phyloP scores from a whole-genome alignment of 1,140 invertebrate species.

The Solen grandis region DNA sequence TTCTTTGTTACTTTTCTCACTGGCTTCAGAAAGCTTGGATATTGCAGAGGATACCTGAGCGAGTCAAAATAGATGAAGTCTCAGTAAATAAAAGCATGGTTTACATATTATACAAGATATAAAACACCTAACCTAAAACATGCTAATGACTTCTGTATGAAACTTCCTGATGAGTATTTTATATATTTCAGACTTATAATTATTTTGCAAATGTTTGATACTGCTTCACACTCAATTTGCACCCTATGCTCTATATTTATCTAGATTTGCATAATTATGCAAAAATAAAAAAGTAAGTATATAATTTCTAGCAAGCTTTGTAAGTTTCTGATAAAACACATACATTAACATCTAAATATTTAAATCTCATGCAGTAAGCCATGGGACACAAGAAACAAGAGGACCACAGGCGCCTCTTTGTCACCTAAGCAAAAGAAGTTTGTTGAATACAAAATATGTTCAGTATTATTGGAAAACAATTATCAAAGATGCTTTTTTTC shows the following conservation, averaged over 20 bases:
- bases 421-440: no score
- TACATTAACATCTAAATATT: no score
- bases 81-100: not conserved
- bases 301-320: no score
- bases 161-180: not conserved
- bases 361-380: no score
- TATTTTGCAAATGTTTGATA: not conserved
- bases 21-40: conserved; percentile 57
- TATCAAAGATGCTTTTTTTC: no score
- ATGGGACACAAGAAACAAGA: no score
- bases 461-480: no score
- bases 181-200: not conserved
- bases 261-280: no score
- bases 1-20: conserved; percentile 40
- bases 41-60: conserved; percentile 63
- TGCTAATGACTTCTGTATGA: not conserved
- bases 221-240: not conserved
- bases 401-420: no score
- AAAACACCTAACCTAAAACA: not conserved
- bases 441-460: no score
- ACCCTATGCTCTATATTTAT: not conserved
- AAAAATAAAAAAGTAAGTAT: no score
- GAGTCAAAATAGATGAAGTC: not conserved
- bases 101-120: not conserved
- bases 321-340: no score